Percentiles rank a stretch among this genome's conserved stretches.
Evolutionary conservation across 2,113 vertebrate genomes (phyloP).

Genomic region (Anser brachyrhynchus): DNA sequence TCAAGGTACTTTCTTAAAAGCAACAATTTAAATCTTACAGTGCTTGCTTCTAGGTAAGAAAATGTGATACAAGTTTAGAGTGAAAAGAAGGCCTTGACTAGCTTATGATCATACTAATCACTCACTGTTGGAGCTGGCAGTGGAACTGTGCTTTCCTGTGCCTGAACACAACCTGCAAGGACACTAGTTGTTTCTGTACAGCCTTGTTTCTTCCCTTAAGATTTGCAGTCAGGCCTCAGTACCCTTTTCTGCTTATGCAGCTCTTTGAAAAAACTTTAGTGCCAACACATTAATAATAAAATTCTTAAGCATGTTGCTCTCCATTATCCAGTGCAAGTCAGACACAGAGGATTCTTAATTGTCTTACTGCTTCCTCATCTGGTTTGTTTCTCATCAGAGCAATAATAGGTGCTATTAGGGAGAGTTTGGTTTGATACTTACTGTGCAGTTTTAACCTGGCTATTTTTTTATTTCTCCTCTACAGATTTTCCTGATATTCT

Average conservation of each 20-base stretch:
- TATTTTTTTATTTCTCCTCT: background rate
- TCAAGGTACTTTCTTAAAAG: background rate
- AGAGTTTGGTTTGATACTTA: background rate
- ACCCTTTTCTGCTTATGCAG: background rate
- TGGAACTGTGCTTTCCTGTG: background rate
- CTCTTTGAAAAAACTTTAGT: background rate
- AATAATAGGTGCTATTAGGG: background rate
- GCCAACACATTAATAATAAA: background rate
- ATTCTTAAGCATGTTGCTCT: background rate
- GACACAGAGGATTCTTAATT: background rate
- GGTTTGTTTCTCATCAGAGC: background rate
- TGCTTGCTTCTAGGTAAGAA: background rate
- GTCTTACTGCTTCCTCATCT: background rate
- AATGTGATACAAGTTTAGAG: background rate
- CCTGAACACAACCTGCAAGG: background rate
- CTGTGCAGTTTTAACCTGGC: background rate
- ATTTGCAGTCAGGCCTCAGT: background rate
- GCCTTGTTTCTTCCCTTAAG: background rate
- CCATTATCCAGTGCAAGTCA: background rate
- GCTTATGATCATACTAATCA: background rate
- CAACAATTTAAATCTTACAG: background rate
- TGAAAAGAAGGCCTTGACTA: background rate
- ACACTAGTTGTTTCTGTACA: background rate
- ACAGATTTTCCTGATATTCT: constrained; percentile 88
- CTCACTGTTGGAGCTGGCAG: background rate